These are phyloP conservation scores for Gastrophryne carolinensis DNA, from an alignment of 2,797 vertebrate species.

Conservation along the genomic window DNA sequence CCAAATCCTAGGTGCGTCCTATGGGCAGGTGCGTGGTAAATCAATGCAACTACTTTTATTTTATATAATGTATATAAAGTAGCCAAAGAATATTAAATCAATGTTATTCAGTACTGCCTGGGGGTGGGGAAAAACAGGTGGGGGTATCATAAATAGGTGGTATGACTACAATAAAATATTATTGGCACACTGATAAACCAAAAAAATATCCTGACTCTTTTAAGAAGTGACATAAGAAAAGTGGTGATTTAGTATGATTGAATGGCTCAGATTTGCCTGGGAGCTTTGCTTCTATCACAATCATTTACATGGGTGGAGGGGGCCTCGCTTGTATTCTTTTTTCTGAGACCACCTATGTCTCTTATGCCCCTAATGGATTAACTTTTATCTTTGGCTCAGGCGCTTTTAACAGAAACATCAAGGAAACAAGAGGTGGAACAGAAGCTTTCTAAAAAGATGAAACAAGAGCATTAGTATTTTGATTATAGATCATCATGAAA, in stretches of 20 bases:
- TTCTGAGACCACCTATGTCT: neutral
- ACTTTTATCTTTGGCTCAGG: neutral
- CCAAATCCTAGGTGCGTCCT: no score
- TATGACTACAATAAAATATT: no score
- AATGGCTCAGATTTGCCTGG: neutral
- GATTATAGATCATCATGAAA: conserved; percentile 13
- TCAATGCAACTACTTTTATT: no score
- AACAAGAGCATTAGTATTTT: neutral
- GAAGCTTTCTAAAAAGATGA: conserved; percentile 2
- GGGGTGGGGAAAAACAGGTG: no score
- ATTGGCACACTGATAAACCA: no score
- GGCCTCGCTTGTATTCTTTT: neutral
- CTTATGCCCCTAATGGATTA: neutral
- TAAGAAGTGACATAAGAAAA: no score
- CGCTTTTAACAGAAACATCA: neutral
- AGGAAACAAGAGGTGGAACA: neutral
- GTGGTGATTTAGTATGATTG: neutral
- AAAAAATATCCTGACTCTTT: no score
- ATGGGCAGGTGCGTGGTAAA: no score
- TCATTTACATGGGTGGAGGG: neutral
- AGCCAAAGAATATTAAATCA: no score
- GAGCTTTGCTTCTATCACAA: neutral
- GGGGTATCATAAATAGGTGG: no score
- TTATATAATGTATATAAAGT: no score
- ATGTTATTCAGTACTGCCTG: no score